phyloP scores from a whole-genome alignment of 2,888 invertebrate genomes.

The Parapristionchus giblindavisi region DNA sequence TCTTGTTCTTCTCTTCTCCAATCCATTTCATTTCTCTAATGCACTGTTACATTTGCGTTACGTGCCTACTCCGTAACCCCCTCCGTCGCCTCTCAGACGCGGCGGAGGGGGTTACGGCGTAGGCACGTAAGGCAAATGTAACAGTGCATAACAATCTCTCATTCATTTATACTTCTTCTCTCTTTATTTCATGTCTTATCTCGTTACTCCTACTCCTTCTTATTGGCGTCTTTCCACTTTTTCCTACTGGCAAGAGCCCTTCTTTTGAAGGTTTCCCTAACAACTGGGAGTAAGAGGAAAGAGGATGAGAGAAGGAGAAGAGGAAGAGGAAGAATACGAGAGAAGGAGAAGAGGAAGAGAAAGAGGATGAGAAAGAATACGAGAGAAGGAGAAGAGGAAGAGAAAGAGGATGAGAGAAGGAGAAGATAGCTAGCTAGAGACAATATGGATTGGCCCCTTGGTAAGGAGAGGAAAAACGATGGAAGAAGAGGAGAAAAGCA shows the following conservation, averaged over 20 bases:
- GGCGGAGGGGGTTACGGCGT: too few relatives aligned
- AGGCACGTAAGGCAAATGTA: too few relatives aligned
- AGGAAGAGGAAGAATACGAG: not conserved
- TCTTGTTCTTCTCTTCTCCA: not conserved
- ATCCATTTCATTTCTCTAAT: not conserved
- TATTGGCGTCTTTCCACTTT: not conserved
- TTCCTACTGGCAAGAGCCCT: not conserved
- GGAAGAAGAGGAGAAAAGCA: not conserved
- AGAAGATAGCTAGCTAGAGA: not conserved
- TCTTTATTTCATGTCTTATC: not conserved
- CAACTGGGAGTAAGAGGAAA: not conserved
- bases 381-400: not conserved
- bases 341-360: not conserved
- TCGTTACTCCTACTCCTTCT: not conserved
- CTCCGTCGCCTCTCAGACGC: too few relatives aligned
- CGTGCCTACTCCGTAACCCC: too few relatives aligned
- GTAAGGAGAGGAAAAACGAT: not conserved
- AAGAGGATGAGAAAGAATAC: not conserved
- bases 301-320: not conserved
- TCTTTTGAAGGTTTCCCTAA: slow-evolving; percentile 17
- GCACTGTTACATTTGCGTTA: not conserved
- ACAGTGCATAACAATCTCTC: not conserved
- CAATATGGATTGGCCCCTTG: not conserved
- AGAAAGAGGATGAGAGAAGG: not conserved
- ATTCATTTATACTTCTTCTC: not conserved